Evolutionary conservation across 2,888 invertebrate genomes (phyloP).

Genomic region (Sarcophaga carnaria): DNA sequence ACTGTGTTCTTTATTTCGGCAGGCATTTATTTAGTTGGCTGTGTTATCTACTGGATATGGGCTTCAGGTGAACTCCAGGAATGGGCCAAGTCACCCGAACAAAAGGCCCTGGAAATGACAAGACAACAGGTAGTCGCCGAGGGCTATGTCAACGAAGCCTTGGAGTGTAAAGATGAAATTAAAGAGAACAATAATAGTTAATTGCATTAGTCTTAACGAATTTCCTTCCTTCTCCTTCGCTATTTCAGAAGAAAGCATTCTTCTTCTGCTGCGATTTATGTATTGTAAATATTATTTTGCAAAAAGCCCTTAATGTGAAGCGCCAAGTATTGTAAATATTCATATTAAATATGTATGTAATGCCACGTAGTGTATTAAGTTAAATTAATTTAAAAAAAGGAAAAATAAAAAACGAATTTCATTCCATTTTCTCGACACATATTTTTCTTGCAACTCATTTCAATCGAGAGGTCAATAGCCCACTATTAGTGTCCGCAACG

Average conservation of each 20-base stretch:
- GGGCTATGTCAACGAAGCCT: conserved; percentile 79
- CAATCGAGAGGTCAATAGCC: conserved; percentile 38
- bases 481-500: background rate
- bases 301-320: background rate
- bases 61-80: conserved; percentile 91
- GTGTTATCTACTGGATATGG: conserved; percentile 90
- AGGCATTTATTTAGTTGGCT: conserved; percentile 91
- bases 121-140: conserved; percentile 74
- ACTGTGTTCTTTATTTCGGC: conserved; percentile 93
- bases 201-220: conserved; percentile 14
- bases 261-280: background rate
- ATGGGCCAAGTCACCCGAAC: conserved; percentile 86
- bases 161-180: conserved; percentile 79
- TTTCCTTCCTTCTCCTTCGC: background rate
- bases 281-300: too few relatives aligned
- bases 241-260: background rate
- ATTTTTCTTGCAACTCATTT: background rate
- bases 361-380: conserved; percentile 6
- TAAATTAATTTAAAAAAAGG: too few relatives aligned
- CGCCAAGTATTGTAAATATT: conserved; percentile 40
- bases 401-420: conserved; percentile 25
- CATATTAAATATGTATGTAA: background rate
- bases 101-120: conserved; percentile 78
- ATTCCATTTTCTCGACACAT: conserved; percentile 4
- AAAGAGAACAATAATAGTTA: conserved; percentile 39